Evolutionary conservation across 2,888 invertebrate species (phyloP), one percentile per base, ranked within the genome.

Genomic region (Mesorhabditis sp.): DNA sequence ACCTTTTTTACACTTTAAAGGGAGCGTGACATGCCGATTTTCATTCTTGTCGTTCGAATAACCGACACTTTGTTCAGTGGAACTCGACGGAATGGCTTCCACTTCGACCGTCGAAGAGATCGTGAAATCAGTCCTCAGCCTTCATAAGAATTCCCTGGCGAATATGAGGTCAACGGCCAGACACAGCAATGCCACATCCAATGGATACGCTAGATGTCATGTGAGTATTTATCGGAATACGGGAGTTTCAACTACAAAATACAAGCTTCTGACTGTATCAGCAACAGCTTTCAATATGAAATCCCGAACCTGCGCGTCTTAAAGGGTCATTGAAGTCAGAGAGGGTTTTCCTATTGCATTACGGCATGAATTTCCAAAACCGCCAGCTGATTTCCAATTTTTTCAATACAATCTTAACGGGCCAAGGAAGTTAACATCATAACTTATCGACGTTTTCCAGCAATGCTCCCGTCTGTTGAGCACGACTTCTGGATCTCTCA

Each of bases 141-240:
- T 50, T 2, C 58, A 50, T 13, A 50, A 50, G 58, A n/a, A 13
- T n/a, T 13, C 10, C n/a, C 2, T 13, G 58, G 58, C 58, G 7
- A n/a, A 13, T 13, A 50, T 50, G 7, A 50, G 58, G 58, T 1
- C n/a, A 13, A 13, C 58, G 2, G 58, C n/a, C 2, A n/a, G 7
- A n/a, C n/a, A n/a, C n/a, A n/a, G 10, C 2, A 50, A 10, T 50
- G n/a, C 58, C 7, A n/a, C n/a, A 50, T 50, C 10, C 58, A 50
- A 50, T 50, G 58, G 58, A n/a, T 50, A 50, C 58, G n/a, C 58
- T 10, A 50, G 58, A 50, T 50, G 58, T 50, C 58, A 50, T 10
- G 58, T 50, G 58, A n/a, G 58, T 13, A 50, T 13, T 10, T 10
- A 50, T 50, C 7, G 2, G n/a, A 50, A 50, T 28, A 28, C 28